phyloP scores from a whole-genome alignment of 1,140 invertebrate species.

The Saccostrea glomerata region DNA sequence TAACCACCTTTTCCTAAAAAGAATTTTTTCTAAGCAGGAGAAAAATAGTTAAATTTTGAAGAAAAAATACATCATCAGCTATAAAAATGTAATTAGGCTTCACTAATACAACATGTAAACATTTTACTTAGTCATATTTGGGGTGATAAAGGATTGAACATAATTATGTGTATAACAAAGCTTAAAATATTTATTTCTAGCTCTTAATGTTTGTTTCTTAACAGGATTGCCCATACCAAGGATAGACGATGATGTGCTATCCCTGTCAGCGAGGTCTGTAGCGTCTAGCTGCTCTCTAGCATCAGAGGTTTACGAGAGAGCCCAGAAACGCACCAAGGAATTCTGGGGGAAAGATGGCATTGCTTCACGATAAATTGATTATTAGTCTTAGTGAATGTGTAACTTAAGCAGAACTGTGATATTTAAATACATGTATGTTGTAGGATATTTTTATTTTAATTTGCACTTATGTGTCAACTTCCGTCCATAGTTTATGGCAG shows the following conservation, averaged over 20 bases:
- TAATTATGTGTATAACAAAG: too few species aligned
- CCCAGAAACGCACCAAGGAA: conserved; percentile 90
- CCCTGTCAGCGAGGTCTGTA: conserved; percentile 74
- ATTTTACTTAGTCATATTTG: too few species aligned
- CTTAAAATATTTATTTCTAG: too few species aligned
- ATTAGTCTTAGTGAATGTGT: not conserved
- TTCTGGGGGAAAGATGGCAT: conserved; percentile 84
- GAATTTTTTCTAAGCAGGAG: too few species aligned
- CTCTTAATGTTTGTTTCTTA: conserved; percentile 26
- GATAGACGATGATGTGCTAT: conserved; percentile 69
- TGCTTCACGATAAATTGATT: conserved; percentile 24
- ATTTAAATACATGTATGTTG: not conserved
- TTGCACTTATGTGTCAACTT: not conserved
- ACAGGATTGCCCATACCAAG: conserved; percentile 57
- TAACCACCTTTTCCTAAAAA: too few species aligned
- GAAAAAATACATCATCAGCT: too few species aligned
- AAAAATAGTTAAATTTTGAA: too few species aligned
- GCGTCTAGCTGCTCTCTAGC: conserved; percentile 82
- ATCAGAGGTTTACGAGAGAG: conserved; percentile 89
- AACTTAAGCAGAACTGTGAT: not conserved
- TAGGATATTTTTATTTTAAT: not conserved
- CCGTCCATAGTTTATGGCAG: not conserved
- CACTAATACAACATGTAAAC: too few species aligned
- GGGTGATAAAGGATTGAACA: too few species aligned
- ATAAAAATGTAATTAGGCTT: too few species aligned